Percentiles rank a stretch among this genome's conserved stretches.
phyloP scores from a whole-genome alignment of 2,888 invertebrate genomes.

The Ectemnius cavifrons region DNA sequence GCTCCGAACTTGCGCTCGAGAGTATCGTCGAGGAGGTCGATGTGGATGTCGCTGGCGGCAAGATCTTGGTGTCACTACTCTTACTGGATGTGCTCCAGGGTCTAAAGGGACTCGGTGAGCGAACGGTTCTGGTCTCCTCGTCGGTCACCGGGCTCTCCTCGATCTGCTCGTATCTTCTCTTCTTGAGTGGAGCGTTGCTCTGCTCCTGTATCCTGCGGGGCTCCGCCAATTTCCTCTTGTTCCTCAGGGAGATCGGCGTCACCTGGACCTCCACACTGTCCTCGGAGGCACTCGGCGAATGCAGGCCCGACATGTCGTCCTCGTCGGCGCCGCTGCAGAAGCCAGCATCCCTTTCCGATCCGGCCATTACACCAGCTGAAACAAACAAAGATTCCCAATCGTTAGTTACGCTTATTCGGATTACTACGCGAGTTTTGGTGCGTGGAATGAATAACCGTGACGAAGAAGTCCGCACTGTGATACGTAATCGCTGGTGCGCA shows the following conservation, averaged over 20 bases:
- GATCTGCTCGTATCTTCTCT: conserved; percentile 74
- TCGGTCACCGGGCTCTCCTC: conserved; percentile 68
- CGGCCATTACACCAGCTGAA: conserved; percentile 80
- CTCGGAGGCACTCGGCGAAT: conserved; percentile 83
- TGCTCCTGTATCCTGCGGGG: conserved; percentile 81
- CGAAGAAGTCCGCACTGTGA: neutral
- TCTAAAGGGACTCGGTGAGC: conserved; percentile 81
- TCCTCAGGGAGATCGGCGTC: conserved; percentile 80
- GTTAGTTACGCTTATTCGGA: conserved; percentile 34
- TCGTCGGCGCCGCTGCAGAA: conserved; percentile 88
- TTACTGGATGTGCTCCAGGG: conserved; percentile 81
- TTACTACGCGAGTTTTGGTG: neutral
- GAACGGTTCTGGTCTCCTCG: conserved; percentile 56
- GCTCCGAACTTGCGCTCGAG: neutral
- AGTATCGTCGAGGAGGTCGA: neutral
- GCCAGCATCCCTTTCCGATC: conserved; percentile 83
- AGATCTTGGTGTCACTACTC: conserved; percentile 45
- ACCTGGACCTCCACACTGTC: conserved; percentile 84
- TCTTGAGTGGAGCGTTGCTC: conserved; percentile 83
- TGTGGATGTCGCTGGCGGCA: neutral
- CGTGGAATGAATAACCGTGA: neutral
- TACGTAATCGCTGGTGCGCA: conserved; percentile 14
- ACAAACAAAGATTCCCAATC: conserved; percentile 68
- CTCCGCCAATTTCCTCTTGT: conserved; percentile 84
- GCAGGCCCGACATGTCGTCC: conserved; percentile 78